A percentile compares a stretch with the other conserved stretches of the same genome.
phyloP scores from a whole-genome alignment of 2,113 vertebrate species.

The Dipodomys ordii region DNA sequence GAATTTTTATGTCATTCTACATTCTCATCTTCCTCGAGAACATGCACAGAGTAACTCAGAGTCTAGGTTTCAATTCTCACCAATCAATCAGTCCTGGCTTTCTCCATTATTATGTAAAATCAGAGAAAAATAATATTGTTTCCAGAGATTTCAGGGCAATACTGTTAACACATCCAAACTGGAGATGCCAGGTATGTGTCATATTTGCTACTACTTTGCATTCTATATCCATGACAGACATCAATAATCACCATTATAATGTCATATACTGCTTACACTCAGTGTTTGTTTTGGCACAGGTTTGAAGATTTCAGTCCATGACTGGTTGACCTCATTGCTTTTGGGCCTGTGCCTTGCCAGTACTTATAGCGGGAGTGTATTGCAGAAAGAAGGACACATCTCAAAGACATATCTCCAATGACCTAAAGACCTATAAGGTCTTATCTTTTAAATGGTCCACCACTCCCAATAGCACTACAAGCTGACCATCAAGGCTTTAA shows the following conservation, averaged over 20 bases:
- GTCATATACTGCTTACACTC: not conserved
- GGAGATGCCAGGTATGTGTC: not conserved
- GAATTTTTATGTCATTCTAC: not conserved
- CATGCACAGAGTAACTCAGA: not conserved
- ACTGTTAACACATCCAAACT: not conserved
- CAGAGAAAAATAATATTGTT: slow-evolving; percentile 27
- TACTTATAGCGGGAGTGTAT: not conserved
- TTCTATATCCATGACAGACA: slow-evolving; percentile 11
- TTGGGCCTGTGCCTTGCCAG: too few relatives aligned
- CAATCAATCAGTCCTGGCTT: not conserved
- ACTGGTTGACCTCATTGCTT: not conserved
- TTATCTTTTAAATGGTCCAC: not conserved
- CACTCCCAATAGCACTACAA: not conserved
- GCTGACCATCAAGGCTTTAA: not conserved
- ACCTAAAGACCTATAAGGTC: not conserved
- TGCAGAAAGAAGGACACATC: not conserved
- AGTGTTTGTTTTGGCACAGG: not conserved
- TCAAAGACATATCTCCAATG: not conserved
- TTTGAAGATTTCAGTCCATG: not conserved
- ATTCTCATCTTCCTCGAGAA: slow-evolving; percentile 25
- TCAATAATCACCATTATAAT: slow-evolving; percentile 20
- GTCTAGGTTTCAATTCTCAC: slow-evolving; percentile 36
- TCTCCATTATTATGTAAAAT: not conserved
- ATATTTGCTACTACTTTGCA: not conserved
- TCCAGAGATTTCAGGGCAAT: not conserved